Evolutionary conservation across 2,888 invertebrate species (phyloP).

Genomic region (Eilema sororculum): DNA sequence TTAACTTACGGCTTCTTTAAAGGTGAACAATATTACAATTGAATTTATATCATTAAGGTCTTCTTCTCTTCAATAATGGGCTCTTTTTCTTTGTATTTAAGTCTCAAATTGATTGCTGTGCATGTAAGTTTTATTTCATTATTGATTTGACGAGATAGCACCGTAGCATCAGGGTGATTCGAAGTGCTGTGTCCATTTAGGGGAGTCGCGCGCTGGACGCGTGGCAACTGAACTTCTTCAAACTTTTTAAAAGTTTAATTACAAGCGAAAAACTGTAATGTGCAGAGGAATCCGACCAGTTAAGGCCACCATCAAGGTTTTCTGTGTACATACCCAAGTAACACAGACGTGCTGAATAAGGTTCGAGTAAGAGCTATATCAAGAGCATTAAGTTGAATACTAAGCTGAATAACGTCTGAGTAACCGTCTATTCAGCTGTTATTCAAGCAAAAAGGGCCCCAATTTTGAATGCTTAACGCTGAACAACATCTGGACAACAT

Average conservation of each 20-base stretch:
- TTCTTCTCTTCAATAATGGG: constrained; percentile 22
- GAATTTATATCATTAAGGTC: constrained; percentile 41
- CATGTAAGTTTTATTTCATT: constrained; percentile 36
- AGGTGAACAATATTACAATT: constrained; percentile 46
- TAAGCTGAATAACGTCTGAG: too few relatives aligned
- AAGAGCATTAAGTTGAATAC: too few relatives aligned
- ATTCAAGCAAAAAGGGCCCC: too few relatives aligned
- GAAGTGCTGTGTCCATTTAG: constrained; percentile 63
- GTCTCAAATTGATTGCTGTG: constrained; percentile 28
- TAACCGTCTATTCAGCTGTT: too few relatives aligned
- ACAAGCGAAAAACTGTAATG: constrained; percentile 73
- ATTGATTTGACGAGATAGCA: constrained; percentile 25
- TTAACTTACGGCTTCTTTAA: constrained; percentile 35
- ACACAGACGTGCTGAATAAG: too few relatives aligned
- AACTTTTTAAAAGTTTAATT: constrained; percentile 77
- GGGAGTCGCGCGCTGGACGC: constrained; percentile 75
- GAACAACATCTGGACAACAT: too few relatives aligned
- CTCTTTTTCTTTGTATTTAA: constrained; percentile 26
- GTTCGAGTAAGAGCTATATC: too few relatives aligned
- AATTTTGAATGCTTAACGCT: too few relatives aligned
- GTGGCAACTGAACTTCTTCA: constrained; percentile 71
- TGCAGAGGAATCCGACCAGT: constrained; percentile 68
- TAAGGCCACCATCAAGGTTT: constrained; percentile 78
- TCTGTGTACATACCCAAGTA: constrained; percentile 71
- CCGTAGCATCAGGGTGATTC: constrained; percentile 44